Conservation (phyloP, 2,888 invertebrate genomes). For the Dichetophora obliterata region DNA sequence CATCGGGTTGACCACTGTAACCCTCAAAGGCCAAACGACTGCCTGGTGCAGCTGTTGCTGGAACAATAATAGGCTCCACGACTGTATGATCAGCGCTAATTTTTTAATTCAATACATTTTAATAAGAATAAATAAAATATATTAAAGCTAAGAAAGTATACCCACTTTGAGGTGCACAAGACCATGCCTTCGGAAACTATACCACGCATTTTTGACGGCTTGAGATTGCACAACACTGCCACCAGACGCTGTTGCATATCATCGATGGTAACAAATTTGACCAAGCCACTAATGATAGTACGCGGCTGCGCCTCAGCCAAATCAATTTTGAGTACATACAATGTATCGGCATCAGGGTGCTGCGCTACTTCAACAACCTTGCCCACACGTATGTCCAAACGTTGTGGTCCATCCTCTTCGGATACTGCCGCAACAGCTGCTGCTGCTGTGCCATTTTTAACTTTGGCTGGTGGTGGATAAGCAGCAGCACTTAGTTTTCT, state of each 20-base stretch:
- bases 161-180: constrained; percentile 85
- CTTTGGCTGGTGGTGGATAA: constrained; percentile 83
- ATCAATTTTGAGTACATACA: constrained; percentile 94
- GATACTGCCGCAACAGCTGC: constrained; percentile 57
- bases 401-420: constrained; percentile 77
- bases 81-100: constrained; percentile 80
- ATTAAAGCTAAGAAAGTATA: neutral
- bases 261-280: constrained; percentile 90
- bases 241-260: constrained; percentile 91
- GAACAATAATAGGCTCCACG: constrained; percentile 89
- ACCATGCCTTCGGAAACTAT: constrained; percentile 94
- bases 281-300: constrained; percentile 89
- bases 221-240: constrained; percentile 94
- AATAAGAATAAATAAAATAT: neutral
- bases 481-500: constrained; percentile 82
- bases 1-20: constrained; percentile 85
- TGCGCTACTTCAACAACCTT: constrained; percentile 84
- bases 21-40: constrained; percentile 88
- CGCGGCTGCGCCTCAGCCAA: constrained; percentile 82
- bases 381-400: constrained; percentile 90
- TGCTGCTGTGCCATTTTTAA: constrained; percentile 67
- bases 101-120: constrained; percentile 4
- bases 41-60: constrained; percentile 82
- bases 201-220: constrained; percentile 96
- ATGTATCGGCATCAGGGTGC: constrained; percentile 92